Evolutionary conservation across 2,797 vertebrate genomes (phyloP).

Genomic region (Coranthus polyacanthus): DNA sequence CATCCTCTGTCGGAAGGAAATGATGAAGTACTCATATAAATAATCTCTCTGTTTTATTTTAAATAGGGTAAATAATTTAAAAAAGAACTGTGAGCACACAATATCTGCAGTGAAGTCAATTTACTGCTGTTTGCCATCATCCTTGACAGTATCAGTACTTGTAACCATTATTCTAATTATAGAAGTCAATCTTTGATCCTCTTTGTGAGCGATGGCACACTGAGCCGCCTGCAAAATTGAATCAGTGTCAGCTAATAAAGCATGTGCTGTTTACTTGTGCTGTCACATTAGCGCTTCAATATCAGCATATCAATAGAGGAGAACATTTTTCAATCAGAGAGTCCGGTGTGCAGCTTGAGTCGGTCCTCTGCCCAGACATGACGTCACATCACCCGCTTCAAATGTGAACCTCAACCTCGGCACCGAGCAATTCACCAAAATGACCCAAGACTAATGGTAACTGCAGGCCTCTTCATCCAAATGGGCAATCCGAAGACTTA

Average conservation of each 20-base stretch:
- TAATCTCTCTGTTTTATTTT: neutral
- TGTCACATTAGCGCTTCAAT: conserved; percentile 23
- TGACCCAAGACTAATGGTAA: conserved; percentile 22
- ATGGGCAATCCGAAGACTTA: conserved; percentile 22
- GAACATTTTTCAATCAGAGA: neutral
- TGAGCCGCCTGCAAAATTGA: conserved; percentile 2
- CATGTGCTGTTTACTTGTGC: conserved; percentile 20
- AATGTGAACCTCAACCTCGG: conserved; percentile 17
- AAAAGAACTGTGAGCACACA: neutral
- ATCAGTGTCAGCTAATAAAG: conserved; percentile 20
- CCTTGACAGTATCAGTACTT: conserved; percentile 12
- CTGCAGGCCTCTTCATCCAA: conserved; percentile 26
- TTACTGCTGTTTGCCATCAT: conserved; percentile 12
- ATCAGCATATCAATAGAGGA: conserved; percentile 24
- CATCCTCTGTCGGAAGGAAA: conserved; percentile 86
- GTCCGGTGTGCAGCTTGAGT: neutral
- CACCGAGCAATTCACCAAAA: conserved; percentile 19
- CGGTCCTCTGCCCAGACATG: conserved; percentile 1
- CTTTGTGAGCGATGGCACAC: conserved; percentile 18
- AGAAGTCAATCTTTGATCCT: conserved; percentile 16
- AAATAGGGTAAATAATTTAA: neutral
- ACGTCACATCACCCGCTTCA: conserved; percentile 19
- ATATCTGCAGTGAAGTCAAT: conserved; percentile 3
- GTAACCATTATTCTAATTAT: neutral
- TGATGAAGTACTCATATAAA: neutral